phyloP scores from a whole-genome alignment of 2,797 vertebrate species.

The Menidia menidia region DNA sequence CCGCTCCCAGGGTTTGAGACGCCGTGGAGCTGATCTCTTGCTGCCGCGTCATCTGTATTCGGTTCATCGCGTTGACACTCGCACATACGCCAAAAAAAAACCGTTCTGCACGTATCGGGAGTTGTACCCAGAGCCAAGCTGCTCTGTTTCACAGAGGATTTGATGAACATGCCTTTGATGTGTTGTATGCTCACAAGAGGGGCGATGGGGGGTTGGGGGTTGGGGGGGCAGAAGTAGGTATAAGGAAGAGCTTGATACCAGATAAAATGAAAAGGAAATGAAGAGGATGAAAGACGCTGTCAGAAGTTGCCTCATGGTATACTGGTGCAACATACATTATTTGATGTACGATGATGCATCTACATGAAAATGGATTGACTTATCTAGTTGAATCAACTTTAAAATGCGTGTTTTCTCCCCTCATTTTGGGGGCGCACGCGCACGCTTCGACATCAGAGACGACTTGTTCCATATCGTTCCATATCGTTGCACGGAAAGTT shows the following conservation, averaged over 20 bases:
- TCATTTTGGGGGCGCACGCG: slow-evolving; percentile 21
- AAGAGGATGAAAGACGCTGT: slow-evolving; percentile 28
- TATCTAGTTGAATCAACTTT: slow-evolving; percentile 40
- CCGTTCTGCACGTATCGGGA: slow-evolving; percentile 28
- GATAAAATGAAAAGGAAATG: slow-evolving; percentile 50
- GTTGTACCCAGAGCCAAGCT: slow-evolving; percentile 49
- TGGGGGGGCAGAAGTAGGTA: not conserved
- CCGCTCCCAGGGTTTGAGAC: slow-evolving; percentile 43
- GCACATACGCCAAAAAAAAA: slow-evolving; percentile 23
- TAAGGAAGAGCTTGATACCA: slow-evolving; percentile 37
- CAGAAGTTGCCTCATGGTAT: slow-evolving; percentile 36
- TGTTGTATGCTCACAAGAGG: slow-evolving; percentile 27
- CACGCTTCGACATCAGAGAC: slow-evolving; percentile 43
- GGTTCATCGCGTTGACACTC: slow-evolving; percentile 53
- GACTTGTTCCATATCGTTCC: slow-evolving; percentile 42
- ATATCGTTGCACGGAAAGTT: slow-evolving; percentile 23
- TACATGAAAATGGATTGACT: not conserved
- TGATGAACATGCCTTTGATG: slow-evolving; percentile 62
- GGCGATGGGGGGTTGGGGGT: too few relatives aligned
- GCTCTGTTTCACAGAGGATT: slow-evolving; percentile 56
- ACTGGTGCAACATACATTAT: slow-evolving; percentile 32
- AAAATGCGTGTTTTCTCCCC: slow-evolving; percentile 39
- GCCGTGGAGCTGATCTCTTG: slow-evolving; percentile 51
- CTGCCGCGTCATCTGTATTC: slow-evolving; percentile 50
- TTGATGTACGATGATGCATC: slow-evolving; percentile 4